Percentiles rank a stretch among this genome's conserved stretches.
These are phyloP conservation scores for Pseudolycoriella hygida DNA, from an alignment of 2,888 invertebrate species.

Conservation along the genomic window DNA sequence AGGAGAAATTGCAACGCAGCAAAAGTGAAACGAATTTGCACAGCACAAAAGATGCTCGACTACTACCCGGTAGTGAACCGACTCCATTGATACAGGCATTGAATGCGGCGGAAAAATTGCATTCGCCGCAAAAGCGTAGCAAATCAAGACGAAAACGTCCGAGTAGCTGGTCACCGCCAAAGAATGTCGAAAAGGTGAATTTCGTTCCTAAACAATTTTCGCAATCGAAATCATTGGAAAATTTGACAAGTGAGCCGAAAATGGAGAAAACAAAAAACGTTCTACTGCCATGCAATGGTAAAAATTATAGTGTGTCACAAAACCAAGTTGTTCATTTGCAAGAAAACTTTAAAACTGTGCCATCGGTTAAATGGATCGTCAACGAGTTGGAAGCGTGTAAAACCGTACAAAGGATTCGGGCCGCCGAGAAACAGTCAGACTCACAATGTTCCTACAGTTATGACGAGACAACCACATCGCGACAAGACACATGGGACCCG, in stretches of 20 bases:
- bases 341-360: slow-evolving; percentile 29
- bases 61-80: slow-evolving; percentile 37
- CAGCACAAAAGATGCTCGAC: slow-evolving; percentile 40
- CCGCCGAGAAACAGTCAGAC: not conserved
- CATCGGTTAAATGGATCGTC: slow-evolving; percentile 52
- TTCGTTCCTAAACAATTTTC: slow-evolving; percentile 18
- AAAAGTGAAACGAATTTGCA: slow-evolving; percentile 86
- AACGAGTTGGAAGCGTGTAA: slow-evolving; percentile 47
- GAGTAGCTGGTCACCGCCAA: slow-evolving; percentile 18
- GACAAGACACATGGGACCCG: slow-evolving; percentile 44
- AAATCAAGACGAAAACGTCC: slow-evolving; percentile 12
- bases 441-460: not conserved
- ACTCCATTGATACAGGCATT: slow-evolving; percentile 42
- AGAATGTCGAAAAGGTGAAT: slow-evolving; percentile 21
- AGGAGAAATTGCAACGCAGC: slow-evolving; percentile 78
- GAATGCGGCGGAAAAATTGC: slow-evolving; percentile 15
- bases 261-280: slow-evolving; percentile 53
- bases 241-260: slow-evolving; percentile 18
- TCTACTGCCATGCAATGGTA: slow-evolving; percentile 70
- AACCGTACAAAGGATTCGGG: slow-evolving; percentile 2
- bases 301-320: slow-evolving; percentile 77
- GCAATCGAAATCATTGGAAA: slow-evolving; percentile 28
- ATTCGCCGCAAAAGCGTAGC: not conserved
- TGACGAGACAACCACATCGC: not conserved
- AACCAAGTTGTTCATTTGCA: slow-evolving; percentile 76